Percentiles rank a stretch among this genome's conserved stretches.
Conservation (phyloP, 2,797 vertebrate species). For the Chrysocyon brachyurus region DNA sequence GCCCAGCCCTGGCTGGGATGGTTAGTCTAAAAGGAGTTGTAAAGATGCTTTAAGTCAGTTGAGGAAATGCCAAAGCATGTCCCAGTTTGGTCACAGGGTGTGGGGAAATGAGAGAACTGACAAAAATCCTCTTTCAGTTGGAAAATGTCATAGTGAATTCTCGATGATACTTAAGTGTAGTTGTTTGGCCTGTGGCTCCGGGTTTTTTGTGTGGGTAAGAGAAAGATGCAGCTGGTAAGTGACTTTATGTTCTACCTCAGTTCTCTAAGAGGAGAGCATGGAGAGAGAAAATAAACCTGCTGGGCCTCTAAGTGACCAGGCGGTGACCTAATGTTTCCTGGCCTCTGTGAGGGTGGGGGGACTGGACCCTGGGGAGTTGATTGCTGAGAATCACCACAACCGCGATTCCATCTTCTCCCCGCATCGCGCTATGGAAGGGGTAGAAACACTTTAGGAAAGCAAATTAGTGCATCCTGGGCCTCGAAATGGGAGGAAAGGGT, state of each 20-base stretch:
- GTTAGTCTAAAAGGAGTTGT: background rate
- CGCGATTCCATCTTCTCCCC: background rate
- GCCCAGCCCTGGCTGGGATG: background rate
- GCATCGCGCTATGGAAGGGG: background rate
- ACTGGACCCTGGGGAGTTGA: background rate
- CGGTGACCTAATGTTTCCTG: background rate
- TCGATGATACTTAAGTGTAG: background rate
- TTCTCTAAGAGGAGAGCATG: background rate
- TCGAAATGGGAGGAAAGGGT: background rate
- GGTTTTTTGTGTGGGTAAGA: constrained; percentile 39
- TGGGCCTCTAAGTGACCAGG: background rate
- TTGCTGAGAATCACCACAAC: constrained; percentile 41
- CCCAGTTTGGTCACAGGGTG: background rate
- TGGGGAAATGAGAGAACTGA: background rate
- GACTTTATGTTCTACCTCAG: background rate
- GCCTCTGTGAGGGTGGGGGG: background rate
- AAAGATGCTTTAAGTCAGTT: background rate
- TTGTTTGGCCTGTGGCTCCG: background rate
- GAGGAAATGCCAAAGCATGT: background rate
- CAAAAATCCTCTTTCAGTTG: background rate
- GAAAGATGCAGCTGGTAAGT: background rate
- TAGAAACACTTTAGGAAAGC: constrained; percentile 45
- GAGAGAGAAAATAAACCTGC: background rate
- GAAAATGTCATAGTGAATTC: background rate
- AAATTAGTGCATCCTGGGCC: background rate